Conservation (phyloP, 1,140 invertebrate genomes). For the Heliconius eleuchia region DNA sequence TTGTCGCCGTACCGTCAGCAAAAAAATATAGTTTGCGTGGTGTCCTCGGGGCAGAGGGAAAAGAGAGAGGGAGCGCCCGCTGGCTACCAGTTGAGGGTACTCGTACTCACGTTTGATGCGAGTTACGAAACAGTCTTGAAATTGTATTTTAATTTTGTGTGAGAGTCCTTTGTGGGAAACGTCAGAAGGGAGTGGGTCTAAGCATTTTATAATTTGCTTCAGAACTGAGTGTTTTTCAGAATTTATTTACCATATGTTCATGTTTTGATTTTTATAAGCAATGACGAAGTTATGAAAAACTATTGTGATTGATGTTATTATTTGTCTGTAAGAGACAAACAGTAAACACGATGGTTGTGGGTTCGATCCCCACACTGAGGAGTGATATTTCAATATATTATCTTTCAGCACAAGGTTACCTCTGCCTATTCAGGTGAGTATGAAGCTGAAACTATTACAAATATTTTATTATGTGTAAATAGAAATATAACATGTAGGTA, state of each 20-base stretch:
- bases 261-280: not conserved
- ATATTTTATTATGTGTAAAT: no score
- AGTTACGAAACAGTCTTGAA: slow-evolving; percentile 25
- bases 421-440: no score
- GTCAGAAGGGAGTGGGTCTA: not conserved
- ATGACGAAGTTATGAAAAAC: no score
- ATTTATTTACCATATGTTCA: not conserved
- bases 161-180: slow-evolving; percentile 27
- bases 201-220: not conserved
- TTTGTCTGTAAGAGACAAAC: no score
- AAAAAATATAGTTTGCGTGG: slow-evolving; percentile 46
- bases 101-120: slow-evolving; percentile 25
- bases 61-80: not conserved
- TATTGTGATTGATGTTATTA: no score
- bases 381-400: no score
- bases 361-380: no score
- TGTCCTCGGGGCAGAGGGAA: slow-evolving; percentile 17
- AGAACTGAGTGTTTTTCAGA: not conserved
- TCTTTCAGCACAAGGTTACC: no score
- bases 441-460: no score
- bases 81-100: slow-evolving; percentile 34
- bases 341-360: no score
- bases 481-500: no score
- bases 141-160: slow-evolving; percentile 36
- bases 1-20: slow-evolving; percentile 70